Evolutionary conservation across 2,113 vertebrate genomes (phyloP).

Genomic region (Ascaphus truei): DNA sequence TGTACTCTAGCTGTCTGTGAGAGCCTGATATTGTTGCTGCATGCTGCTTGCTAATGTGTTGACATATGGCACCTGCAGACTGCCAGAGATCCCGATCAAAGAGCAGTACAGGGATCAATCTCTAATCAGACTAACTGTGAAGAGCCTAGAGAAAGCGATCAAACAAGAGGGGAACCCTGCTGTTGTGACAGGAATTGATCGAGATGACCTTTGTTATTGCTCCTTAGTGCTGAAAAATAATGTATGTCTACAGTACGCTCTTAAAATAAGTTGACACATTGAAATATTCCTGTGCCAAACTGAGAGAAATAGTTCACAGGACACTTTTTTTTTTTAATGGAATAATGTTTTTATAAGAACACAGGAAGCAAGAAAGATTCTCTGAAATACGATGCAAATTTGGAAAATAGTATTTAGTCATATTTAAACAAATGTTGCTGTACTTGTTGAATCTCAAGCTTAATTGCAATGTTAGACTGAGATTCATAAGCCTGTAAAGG

Average conservation of each 20-base stretch:
- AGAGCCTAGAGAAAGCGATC: constrained; percentile 62
- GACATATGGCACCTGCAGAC: constrained; percentile 65
- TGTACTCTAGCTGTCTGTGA: constrained; percentile 21
- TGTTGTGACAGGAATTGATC: constrained; percentile 58
- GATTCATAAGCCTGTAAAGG: no score
- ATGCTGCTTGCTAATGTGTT: constrained; percentile 51
- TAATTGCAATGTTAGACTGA: no score
- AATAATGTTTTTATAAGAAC: no score
- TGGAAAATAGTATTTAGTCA: no score
- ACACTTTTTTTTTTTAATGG: no score
- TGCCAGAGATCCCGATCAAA: constrained; percentile 64
- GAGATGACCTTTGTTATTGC: constrained; percentile 61
- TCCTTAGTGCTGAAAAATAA: constrained; percentile 51
- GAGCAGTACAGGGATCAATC: constrained; percentile 51
- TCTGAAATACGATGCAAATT: no score
- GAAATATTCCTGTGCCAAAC: not conserved
- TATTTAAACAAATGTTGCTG: no score
- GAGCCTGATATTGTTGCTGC: constrained; percentile 38
- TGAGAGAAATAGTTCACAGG: no score
- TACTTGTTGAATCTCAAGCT: no score
- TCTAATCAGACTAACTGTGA: constrained; percentile 54
- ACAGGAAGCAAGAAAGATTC: no score
- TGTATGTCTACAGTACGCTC: not conserved
- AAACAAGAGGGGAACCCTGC: constrained; percentile 53
- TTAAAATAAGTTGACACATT: not conserved